A percentile compares a stretch with the other conserved stretches of the same genome.
These are phyloP conservation scores for Caenorhabditis elegans DNA, from an alignment of 1,140 invertebrate genomes.

Conservation along the genomic window WBcel235 BX284604.4:9097001-9097500, in stretches of 20 bases:
- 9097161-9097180: neutral
- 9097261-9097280: neutral
- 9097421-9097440: neutral
- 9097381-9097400: neutral
- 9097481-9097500: neutral
- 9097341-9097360: neutral
- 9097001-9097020: too few relatives aligned
- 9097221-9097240: neutral
- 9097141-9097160: neutral
- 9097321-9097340: neutral
- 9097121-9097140: neutral
- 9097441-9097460: neutral
- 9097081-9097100: conserved; percentile 14
- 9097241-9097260: too few relatives aligned
- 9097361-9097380: conserved; percentile 18
- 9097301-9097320: neutral
- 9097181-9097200: neutral
- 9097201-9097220: neutral
- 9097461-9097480: conserved; percentile 8
- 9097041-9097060: neutral
- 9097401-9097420: neutral
- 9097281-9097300: neutral
- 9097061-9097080: neutral
- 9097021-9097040: too few relatives aligned
- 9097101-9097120: neutral